A percentile compares a stretch with the other conserved stretches of the same genome.
phyloP scores from a whole-genome alignment of 2,888 invertebrate species.

The Tetragonula carbonaria region DNA sequence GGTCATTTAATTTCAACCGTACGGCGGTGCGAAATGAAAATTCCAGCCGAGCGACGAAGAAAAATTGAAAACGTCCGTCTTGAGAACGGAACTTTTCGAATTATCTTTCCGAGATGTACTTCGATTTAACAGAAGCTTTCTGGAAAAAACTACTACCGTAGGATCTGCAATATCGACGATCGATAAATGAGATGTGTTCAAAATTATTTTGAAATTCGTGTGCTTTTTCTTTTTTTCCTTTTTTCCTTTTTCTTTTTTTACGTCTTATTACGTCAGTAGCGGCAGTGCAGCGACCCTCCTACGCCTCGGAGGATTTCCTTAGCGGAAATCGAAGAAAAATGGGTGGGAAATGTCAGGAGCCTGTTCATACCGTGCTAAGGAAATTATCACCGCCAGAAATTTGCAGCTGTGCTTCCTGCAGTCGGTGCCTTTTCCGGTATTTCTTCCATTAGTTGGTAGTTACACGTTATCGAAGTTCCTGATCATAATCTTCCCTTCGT shows the following conservation, averaged over 20 bases:
- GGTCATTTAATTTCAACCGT: too few relatives aligned
- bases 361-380: slow-evolving; percentile 70
- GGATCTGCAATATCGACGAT: background rate
- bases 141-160: too few relatives aligned
- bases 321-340: slow-evolving; percentile 61
- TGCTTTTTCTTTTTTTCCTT: background rate
- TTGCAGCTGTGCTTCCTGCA: slow-evolving; percentile 75
- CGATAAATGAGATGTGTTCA: background rate
- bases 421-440: slow-evolving; percentile 69
- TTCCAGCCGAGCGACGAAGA: too few relatives aligned
- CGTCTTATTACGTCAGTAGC: background rate
- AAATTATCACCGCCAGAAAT: slow-evolving; percentile 80
- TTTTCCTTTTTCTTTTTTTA: too few relatives aligned
- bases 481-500: slow-evolving; percentile 73
- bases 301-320: slow-evolving; percentile 37
- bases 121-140: too few relatives aligned
- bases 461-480: slow-evolving; percentile 76
- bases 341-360: slow-evolving; percentile 58
- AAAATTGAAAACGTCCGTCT: too few relatives aligned
- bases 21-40: too few relatives aligned
- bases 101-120: too few relatives aligned
- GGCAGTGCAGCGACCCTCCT: background rate
- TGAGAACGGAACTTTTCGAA: too few relatives aligned
- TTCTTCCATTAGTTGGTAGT: slow-evolving; percentile 64
- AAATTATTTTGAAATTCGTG: background rate